Evolutionary conservation across 2,797 vertebrate genomes (phyloP).

Genomic region (Aratinga solstitialis): DNA sequence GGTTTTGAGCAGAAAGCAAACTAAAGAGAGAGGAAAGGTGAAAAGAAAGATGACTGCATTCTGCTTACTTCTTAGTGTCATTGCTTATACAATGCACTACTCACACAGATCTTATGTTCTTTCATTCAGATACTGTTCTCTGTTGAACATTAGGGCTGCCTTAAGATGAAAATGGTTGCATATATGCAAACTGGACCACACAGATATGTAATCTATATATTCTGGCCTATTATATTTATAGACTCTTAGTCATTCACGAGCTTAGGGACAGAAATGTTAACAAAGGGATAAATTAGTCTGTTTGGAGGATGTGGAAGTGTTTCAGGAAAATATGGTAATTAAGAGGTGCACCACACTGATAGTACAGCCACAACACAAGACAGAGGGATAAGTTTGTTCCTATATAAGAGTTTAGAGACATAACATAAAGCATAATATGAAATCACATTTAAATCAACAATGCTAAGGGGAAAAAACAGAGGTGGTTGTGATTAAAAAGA

Average conservation of each 20-base stretch:
- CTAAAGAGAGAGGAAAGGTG: background rate
- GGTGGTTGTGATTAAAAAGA: background rate
- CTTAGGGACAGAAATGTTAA: background rate
- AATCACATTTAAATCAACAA: background rate
- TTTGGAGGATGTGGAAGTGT: background rate
- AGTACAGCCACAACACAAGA: background rate
- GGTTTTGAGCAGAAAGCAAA: background rate
- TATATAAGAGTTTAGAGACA: background rate
- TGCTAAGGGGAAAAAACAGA: background rate
- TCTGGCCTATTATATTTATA: background rate
- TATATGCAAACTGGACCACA: background rate
- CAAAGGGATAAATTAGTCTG: background rate
- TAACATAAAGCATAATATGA: background rate
- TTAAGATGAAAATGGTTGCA: background rate
- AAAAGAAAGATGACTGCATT: background rate
- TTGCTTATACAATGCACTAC: background rate
- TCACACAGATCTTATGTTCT: background rate
- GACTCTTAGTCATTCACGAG: background rate
- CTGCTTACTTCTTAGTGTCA: background rate
- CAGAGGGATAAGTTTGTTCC: background rate
- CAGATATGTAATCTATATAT: background rate
- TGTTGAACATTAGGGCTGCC: background rate
- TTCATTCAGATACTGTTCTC: background rate
- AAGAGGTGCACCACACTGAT: accelerated
- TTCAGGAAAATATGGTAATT: background rate